Evolutionary conservation across 2,113 vertebrate genomes (phyloP), one percentile per base, ranked within the genome.

Genomic region (Telmatochromis sp.): DNA sequence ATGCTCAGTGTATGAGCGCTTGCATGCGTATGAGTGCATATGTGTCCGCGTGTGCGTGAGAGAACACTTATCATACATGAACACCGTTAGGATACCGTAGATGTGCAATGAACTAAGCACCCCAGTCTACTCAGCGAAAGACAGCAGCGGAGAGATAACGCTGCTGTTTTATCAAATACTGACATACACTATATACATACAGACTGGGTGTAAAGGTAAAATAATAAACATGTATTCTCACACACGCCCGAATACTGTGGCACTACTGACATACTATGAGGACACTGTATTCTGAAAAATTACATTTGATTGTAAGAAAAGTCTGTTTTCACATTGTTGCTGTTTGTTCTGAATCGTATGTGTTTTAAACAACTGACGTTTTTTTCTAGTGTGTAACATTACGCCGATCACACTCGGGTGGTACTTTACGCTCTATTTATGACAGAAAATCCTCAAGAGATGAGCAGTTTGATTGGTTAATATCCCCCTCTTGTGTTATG

Each of bases 171-270:
- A 85, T 89, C 91, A 87, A 91, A 87, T 92, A 88, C 89, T 87
- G 88, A 91, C 88, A 84, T 84, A 92, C 63, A 37, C 86, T 94
- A 95, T 92, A 91, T 94, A 95, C 94, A 95, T 89, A 95, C 90
- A 92, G 87, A 91, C 93, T 85, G 88, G 86, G 82, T 79, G 85
- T 92, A 87, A 89, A 91, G 92, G 89, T 80, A 89, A 93, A 94
- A 89, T 90, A 19, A 92, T 79, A 81, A 92, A 94, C 87, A 47
- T 21, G 26, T 70, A 80, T 89, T 82, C 87, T 89, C 86, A 89
- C 68, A 87, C 70, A 80, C 68, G n/a, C 84, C 23, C 23, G 58
- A 92, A 84, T 83, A 90, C 75, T 60, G 91, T 82, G 91, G 86
- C 84, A 86, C 86, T 83, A 87, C 84, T 58, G 89, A 91, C 80